Evolutionary conservation across 2,113 vertebrate species (phyloP).

Genomic region (Thunnus thynnus): DNA sequence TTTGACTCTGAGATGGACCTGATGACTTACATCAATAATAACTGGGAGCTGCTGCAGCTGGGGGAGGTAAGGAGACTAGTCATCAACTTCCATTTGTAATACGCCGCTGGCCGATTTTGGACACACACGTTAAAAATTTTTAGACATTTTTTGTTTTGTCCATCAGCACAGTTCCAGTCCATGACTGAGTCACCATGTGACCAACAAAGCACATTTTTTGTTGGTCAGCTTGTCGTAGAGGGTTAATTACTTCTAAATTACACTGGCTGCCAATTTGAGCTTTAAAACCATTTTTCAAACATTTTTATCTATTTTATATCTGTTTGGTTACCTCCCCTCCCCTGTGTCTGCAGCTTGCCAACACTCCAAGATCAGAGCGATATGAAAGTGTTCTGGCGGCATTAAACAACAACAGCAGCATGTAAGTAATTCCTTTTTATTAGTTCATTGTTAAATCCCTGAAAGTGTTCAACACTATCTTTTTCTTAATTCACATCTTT

Average conservation of each 20-base stretch:
- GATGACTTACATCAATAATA: conserved; percentile 97
- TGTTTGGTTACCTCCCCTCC: background rate
- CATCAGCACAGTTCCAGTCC: too few relatives aligned
- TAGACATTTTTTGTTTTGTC: too few relatives aligned
- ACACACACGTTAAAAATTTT: too few relatives aligned
- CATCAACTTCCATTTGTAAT: background rate
- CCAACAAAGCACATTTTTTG: background rate
- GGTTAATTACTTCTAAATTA: background rate
- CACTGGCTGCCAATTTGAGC: background rate
- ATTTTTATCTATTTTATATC: background rate
- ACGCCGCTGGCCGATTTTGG: background rate
- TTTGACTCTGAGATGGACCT: conserved; percentile 98
- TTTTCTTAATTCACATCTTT: background rate
- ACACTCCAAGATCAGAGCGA: conserved; percentile 92
- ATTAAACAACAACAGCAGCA: conserved; percentile 95
- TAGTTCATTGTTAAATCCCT: too few relatives aligned
- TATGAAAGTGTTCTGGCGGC: conserved; percentile 93
- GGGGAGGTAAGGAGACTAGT: conserved; percentile 87
- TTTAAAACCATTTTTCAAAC: conserved; percentile 18
- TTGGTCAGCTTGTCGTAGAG: background rate
- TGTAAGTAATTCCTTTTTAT: conserved; percentile 85
- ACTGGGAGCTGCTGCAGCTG: conserved; percentile 97
- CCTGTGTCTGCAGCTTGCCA: conserved; percentile 86
- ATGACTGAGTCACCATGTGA: background rate
- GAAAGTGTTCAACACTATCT: background rate